Percentiles rank a stretch among this genome's conserved stretches.
These are phyloP conservation scores for Zhengitettix transpicula DNA, from an alignment of 2,888 invertebrate species.

Conservation along the genomic window DNA sequence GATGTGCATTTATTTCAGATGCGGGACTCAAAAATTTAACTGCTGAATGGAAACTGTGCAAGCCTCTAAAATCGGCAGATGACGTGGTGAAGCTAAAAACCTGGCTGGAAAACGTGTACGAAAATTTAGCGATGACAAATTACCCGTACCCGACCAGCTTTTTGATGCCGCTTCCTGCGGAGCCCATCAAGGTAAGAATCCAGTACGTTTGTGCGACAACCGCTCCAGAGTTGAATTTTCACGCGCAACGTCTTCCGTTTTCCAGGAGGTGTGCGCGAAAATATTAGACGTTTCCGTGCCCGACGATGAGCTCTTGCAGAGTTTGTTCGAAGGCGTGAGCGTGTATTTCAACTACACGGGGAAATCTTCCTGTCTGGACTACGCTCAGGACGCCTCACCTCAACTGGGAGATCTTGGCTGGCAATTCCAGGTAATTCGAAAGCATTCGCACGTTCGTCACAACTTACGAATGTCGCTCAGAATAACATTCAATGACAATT, in stretches of 20 bases:
- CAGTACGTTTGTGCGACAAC: not conserved
- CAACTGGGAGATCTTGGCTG: constrained; percentile 54
- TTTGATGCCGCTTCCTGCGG: constrained; percentile 62
- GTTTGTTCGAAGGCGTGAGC: constrained; percentile 49
- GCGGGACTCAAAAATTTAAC: constrained; percentile 54
- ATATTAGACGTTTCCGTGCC: constrained; percentile 27
- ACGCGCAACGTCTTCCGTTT: not conserved
- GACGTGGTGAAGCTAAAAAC: constrained; percentile 42
- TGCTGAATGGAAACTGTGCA: constrained; percentile 59
- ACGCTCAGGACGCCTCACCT: constrained; percentile 34
- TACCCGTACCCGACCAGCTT: constrained; percentile 84
- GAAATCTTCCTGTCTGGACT: constrained; percentile 47
- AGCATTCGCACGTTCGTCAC: not conserved
- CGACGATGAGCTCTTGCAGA: constrained; percentile 36
- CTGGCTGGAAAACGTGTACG: constrained; percentile 57
- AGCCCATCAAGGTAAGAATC: constrained; percentile 49
- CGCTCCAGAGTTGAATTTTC: not conserved
- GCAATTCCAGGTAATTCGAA: constrained; percentile 55
- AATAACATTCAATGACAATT: constrained; percentile 1
- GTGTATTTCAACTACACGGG: constrained; percentile 74
- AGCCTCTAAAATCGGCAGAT: constrained; percentile 38
- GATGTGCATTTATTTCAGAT: constrained; percentile 32
- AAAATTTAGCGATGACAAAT: constrained; percentile 81
- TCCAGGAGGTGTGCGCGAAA: constrained; percentile 34
- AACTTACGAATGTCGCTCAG: not conserved